Conservation (phyloP, 2,888 invertebrate genomes). For the Dyspetes luteomarginatus region DNA sequence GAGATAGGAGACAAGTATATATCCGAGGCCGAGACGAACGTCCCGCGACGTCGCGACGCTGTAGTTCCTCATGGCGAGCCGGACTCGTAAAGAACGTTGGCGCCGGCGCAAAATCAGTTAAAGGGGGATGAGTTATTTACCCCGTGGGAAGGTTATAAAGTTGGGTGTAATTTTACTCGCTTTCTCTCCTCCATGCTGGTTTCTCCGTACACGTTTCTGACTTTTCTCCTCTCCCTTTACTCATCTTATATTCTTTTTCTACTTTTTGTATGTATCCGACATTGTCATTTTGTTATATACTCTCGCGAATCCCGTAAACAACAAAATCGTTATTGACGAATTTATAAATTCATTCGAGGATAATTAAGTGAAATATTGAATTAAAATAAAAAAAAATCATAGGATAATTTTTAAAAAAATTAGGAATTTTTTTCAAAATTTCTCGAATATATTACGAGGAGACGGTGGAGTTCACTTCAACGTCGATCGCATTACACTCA, state of each 20-base stretch:
- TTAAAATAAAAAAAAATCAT: too few relatives aligned
- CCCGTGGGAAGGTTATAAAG: conserved; percentile 68
- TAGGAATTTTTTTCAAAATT: too few relatives aligned
- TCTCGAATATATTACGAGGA: too few relatives aligned
- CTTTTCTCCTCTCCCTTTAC: conserved; percentile 13
- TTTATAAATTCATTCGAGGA: not conserved
- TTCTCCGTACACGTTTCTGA: conserved; percentile 6
- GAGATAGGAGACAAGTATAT: conserved; percentile 3
- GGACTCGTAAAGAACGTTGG: conserved; percentile 80
- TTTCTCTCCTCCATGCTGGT: conserved; percentile 23
- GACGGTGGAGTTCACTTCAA: too few relatives aligned
- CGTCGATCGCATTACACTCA: too few relatives aligned
- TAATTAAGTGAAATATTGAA: not conserved
- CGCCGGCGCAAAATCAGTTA: conserved; percentile 77
- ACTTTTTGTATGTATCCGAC: not conserved
- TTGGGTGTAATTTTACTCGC: conserved; percentile 42
- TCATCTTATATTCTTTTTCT: conserved; percentile 17
- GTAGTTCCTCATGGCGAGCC: conserved; percentile 63
- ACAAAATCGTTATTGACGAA: not conserved
- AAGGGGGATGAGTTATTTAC: conserved; percentile 77
- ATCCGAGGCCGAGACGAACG: conserved; percentile 49
- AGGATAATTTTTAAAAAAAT: too few relatives aligned
- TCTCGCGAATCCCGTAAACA: not conserved
- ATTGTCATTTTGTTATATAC: not conserved
- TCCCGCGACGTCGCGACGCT: conserved; percentile 62